These are phyloP conservation scores for Diadumene lineata DNA, from an alignment of 92 coral and sea anemone species.

Conservation along the genomic window DNA sequence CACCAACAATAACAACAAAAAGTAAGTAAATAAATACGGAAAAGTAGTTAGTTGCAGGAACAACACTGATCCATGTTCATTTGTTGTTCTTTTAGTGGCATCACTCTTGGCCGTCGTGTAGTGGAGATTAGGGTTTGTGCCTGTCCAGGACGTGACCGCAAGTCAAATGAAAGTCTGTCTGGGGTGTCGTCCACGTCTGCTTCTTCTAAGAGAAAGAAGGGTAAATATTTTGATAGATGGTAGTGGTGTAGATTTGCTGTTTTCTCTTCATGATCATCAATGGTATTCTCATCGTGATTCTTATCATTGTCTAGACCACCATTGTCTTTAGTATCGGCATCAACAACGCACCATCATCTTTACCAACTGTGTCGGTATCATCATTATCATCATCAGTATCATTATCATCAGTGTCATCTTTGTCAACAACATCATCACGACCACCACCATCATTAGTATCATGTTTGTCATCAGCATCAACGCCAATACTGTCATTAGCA, in stretches of 20 bases:
- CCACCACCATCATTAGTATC: not conserved
- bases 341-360: not conserved
- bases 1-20: no score
- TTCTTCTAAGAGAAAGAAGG: slow-evolving; percentile 66
- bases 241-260: no score
- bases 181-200: slow-evolving; percentile 80
- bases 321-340: not conserved
- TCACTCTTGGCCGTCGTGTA: slow-evolving; percentile 88
- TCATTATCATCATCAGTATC: not conserved
- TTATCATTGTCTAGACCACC: not conserved
- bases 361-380: not conserved
- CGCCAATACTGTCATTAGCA: not conserved
- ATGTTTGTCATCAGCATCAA: not conserved
- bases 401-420: not conserved
- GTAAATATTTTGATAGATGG: slow-evolving; percentile 16
- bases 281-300: not conserved
- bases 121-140: slow-evolving; percentile 99
- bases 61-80: no score
- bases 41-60: no score
- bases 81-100: slow-evolving; percentile 65
- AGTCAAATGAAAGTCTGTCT: slow-evolving; percentile 79
- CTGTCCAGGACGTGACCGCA: slow-evolving; percentile 96
- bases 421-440: not conserved
- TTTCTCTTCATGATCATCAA: no score
- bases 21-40: no score